These are phyloP conservation scores for Amphilophus citrinellus DNA, from an alignment of 2,113 vertebrate species.

Conservation along the genomic window DNA sequence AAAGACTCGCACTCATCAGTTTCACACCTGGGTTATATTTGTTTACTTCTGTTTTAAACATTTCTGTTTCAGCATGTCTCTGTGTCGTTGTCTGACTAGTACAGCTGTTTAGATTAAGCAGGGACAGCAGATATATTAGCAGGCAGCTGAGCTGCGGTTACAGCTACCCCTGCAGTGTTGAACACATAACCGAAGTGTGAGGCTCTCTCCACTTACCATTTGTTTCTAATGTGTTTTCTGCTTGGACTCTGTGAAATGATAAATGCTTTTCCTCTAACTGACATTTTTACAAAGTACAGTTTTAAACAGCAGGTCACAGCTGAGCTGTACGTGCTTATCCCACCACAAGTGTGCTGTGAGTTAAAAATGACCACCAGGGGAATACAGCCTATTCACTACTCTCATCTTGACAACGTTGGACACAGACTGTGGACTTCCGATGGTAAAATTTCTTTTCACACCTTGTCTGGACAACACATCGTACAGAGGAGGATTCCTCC, in stretches of 20 bases:
- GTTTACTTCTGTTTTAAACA: constrained; percentile 33
- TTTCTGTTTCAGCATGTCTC: not conserved
- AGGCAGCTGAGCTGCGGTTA: not conserved
- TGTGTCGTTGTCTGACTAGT: not conserved
- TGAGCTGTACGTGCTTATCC: constrained; percentile 29
- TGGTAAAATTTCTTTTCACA: constrained; percentile 45
- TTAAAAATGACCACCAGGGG: constrained; percentile 45
- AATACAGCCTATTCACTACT: constrained; percentile 37
- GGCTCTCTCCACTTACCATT: constrained; percentile 27
- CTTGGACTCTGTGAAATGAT: constrained; percentile 43
- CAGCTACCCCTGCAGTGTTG: not conserved
- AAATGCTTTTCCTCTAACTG: constrained; percentile 43
- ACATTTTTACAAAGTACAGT: constrained; percentile 53
- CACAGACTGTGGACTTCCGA: constrained; percentile 45
- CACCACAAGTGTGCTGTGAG: constrained; percentile 20
- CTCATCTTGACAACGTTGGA: constrained; percentile 59
- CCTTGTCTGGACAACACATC: constrained; percentile 30
- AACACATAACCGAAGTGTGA: not conserved
- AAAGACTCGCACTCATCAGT: constrained; percentile 14
- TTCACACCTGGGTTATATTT: constrained; percentile 24
- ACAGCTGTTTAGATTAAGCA: constrained; percentile 5
- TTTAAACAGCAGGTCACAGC: constrained; percentile 48
- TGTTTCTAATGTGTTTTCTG: constrained; percentile 47
- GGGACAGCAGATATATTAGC: not conserved
- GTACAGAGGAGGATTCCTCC: not conserved